Evolutionary conservation across 2,797 vertebrate genomes (phyloP).

Genomic region (Helarctos malayanus): DNA sequence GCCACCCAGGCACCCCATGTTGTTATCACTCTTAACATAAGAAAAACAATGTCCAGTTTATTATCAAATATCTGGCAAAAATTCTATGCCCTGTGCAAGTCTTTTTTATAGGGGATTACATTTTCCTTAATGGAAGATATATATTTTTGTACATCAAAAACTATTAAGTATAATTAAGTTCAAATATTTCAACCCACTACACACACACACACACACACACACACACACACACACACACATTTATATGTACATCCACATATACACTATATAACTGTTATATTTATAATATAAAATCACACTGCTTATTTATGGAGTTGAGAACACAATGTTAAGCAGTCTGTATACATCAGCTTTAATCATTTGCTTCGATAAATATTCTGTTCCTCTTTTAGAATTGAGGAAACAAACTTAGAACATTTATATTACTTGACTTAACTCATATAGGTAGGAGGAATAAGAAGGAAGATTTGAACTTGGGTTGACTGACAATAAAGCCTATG

Average conservation of each 20-base stretch:
- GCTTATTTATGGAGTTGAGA: not conserved
- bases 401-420: not conserved
- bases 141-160: conserved; percentile 51
- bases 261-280: not conserved
- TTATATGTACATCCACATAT: not conserved
- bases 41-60: not conserved
- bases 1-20: too few relatives aligned
- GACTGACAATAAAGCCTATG: not conserved
- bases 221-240: not conserved
- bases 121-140: conserved; percentile 61
- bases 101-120: conserved; percentile 56
- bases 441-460: not conserved
- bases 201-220: accelerated
- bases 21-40: not conserved
- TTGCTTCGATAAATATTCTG: not conserved
- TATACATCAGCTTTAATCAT: not conserved
- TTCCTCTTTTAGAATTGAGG: not conserved
- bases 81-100: conserved; percentile 5
- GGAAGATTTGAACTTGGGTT: not conserved
- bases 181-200: not conserved
- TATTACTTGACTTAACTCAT: not conserved
- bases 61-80: conserved; percentile 46
- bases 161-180: conserved; percentile 60
- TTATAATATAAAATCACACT: not conserved
- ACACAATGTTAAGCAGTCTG: not conserved